Evolutionary conservation across 1,140 invertebrate genomes (phyloP).

Genomic region (Meloidogyne hapla): DNA sequence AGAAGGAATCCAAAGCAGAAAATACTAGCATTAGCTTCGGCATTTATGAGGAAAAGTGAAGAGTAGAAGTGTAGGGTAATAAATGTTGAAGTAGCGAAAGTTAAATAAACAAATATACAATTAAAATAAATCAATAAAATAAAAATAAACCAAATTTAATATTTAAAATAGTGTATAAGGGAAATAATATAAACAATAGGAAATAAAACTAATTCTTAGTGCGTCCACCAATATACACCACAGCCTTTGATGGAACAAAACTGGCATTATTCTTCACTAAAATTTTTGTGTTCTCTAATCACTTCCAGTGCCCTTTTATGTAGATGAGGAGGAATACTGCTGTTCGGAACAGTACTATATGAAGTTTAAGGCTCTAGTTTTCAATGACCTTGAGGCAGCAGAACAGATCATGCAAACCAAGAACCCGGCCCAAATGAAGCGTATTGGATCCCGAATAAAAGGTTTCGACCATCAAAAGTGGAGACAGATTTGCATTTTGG

Average conservation of each 20-base stretch:
- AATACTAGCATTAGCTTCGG: too few species aligned
- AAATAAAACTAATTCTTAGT: too few species aligned
- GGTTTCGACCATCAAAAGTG: background rate
- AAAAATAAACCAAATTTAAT: too few species aligned
- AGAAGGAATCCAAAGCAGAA: conserved; percentile 2
- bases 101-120: too few species aligned
- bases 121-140: too few species aligned
- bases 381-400: background rate
- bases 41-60: too few species aligned
- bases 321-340: background rate
- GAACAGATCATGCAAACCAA: background rate
- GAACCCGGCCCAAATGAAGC: background rate
- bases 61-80: too few species aligned
- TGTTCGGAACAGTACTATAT: conserved; percentile 11
- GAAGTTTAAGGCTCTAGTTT: background rate
- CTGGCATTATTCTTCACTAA: conserved; percentile 6
- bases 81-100: too few species aligned
- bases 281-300: conserved; percentile 7
- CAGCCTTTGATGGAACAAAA: background rate
- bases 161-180: too few species aligned
- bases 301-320: background rate
- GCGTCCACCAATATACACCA: too few species aligned
- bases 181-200: too few species aligned
- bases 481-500: background rate
- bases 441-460: background rate